Base-by-base conservation (phyloP, 2,113 vertebrate species). In the Megaleporinus macrocephalus region DNA sequence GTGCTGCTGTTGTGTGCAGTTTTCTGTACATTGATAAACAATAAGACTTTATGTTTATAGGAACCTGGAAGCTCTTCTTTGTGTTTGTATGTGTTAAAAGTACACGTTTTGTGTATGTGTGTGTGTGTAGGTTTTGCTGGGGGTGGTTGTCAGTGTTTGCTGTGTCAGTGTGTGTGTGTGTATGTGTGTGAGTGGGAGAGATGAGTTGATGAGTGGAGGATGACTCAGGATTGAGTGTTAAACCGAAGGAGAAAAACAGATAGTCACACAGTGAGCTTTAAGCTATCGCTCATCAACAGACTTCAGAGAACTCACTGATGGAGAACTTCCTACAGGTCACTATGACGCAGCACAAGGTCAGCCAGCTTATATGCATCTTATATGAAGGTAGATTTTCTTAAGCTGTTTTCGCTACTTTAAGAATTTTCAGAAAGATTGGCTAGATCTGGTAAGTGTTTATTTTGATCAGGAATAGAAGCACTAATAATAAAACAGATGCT, bases 121-220 rank as follows among this genome's bases (percentile, higher is more conserved):
- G 10, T 75, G 24, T 13, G 27, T 65, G 62, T 63, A 68, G 36
- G 57, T 51, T 55, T 15, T 57, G 12, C 30, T 36, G 69, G 26
- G 47, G 62, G 80, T 70, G 73, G 62, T 47, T 75, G 15, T 55
- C 72, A 27, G 12, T 76, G 33, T 76, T 76, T 79, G 61, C 85
- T 89, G 83, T 79, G 84, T 89, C 83, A 87, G 84, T 74, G 79
- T 76, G 69, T 74, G 36, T 78, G 51, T 80, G 86, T 83, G 65
- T 80, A 57, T 82, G 79, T 77, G 83, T 75, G 80, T 80, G 62
- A 61, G 57, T 71, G n/a, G 86, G 84, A 87, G 86, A 55, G 78
- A 84, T 65, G 63, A 80, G 84, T 85, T 86, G 78, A 88, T 76
- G 78, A 79, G 73, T 78, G 68, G 74, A 73, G 66, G 76, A 85